phyloP scores from a whole-genome alignment of 2,888 invertebrate species.

The Acanthococcus lagerstroemiae region DNA sequence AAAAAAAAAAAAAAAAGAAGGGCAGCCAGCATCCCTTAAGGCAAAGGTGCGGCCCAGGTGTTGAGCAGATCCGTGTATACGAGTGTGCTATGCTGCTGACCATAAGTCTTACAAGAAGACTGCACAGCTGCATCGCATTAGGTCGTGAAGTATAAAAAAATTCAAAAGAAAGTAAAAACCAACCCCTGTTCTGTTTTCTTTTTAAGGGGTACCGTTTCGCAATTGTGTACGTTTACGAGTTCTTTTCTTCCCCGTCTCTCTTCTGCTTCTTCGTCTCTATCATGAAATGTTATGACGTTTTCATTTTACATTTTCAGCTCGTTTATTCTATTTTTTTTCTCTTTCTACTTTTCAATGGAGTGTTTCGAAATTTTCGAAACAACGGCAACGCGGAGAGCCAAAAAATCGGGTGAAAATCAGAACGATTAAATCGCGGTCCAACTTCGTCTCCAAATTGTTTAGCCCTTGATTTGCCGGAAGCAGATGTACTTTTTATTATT shows the following conservation, averaged over 20 bases:
- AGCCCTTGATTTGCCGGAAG: conserved; percentile 5
- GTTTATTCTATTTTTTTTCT: neutral
- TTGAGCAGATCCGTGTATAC: neutral
- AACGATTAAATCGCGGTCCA: neutral
- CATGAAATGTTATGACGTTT: neutral
- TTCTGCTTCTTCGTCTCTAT: neutral
- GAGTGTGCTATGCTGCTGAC: conserved; percentile 11
- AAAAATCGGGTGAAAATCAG: neutral
- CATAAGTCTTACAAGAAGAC: neutral
- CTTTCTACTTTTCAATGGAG: neutral
- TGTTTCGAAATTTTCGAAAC: neutral
- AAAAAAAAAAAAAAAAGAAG: neutral
- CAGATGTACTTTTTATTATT: neutral
- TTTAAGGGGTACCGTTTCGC: conserved; percentile 14
- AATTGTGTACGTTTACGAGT: neutral
- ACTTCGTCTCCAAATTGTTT: neutral
- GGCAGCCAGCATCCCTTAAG: conserved; percentile 4
- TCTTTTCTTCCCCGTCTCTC: neutral
- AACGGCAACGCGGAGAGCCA: neutral
- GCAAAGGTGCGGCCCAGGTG: conserved; percentile 12
- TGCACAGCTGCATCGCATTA: conserved; percentile 21
- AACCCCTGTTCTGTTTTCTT: conserved; percentile 13
- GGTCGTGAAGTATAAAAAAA: conserved; percentile 4
- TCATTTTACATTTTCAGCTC: neutral
- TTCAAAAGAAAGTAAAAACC: conserved; percentile 15